Evolutionary conservation across 2,888 invertebrate species (phyloP).

Genomic region (Torymus auratus): DNA sequence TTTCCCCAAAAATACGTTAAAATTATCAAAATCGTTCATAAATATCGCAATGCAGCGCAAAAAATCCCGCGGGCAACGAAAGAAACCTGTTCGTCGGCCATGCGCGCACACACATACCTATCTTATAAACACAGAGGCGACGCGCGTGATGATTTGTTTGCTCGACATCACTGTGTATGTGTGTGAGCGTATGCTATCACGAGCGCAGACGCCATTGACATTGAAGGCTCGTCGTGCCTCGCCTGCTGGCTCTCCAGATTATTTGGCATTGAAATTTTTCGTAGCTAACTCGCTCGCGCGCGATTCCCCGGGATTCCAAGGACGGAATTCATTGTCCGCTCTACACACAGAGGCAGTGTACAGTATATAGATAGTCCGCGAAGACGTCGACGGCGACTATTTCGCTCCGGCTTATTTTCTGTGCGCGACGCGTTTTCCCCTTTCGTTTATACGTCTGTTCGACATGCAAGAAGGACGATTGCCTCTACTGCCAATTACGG

Average conservation of each 20-base stretch:
- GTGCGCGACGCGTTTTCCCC: constrained; percentile 49
- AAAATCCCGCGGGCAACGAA: not conserved
- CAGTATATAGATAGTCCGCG: not conserved
- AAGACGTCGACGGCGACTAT: not conserved
- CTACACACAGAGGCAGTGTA: not conserved
- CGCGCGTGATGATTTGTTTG: constrained; percentile 35
- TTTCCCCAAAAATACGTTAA: not conserved
- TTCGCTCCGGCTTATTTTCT: constrained; percentile 21
- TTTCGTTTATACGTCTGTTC: constrained; percentile 66
- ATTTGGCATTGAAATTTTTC: constrained; percentile 57
- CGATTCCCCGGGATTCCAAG: constrained; percentile 41
- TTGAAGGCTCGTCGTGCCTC: constrained; percentile 41
- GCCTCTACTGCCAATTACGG: constrained; percentile 66
- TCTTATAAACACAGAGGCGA: not conserved
- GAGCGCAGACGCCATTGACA: constrained; percentile 53
- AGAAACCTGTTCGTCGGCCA: constrained; percentile 18
- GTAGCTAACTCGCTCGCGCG: constrained; percentile 33
- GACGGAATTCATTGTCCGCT: constrained; percentile 50
- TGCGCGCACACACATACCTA: too few relatives aligned
- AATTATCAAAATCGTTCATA: not conserved
- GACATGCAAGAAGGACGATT: constrained; percentile 71
- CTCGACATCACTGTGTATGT: not conserved
- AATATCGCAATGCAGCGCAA: not conserved
- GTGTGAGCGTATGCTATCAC: too few relatives aligned
- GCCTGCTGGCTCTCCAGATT: constrained; percentile 25